These are phyloP conservation scores for Papilio xuthus DNA, from an alignment of 1,140 invertebrate species.

Conservation along the genomic window DNA sequence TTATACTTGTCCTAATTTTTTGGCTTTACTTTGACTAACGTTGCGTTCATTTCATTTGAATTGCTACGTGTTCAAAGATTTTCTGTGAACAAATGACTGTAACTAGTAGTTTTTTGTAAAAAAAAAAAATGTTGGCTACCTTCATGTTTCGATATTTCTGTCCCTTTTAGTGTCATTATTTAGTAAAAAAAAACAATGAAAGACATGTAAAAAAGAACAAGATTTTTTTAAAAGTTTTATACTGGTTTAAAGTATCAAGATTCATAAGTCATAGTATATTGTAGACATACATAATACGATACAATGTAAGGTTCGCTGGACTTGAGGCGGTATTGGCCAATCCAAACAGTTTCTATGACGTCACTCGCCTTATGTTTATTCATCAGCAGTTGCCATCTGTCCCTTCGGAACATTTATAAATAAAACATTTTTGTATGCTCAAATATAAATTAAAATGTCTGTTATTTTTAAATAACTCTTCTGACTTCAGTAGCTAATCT, in stretches of 20 bases:
- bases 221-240: not conserved
- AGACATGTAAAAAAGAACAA: too few relatives aligned
- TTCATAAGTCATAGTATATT: not conserved
- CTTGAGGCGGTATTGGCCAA: not conserved
- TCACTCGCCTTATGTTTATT: not conserved
- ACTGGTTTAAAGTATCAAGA: not conserved
- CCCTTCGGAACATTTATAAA: not conserved
- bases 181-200: too few relatives aligned
- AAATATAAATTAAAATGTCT: not conserved
- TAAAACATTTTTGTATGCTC: not conserved
- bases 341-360: not conserved
- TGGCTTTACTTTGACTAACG: too few relatives aligned
- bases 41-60: too few relatives aligned
- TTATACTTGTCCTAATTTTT: too few relatives aligned
- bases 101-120: too few relatives aligned
- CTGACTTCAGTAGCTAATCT: too few relatives aligned
- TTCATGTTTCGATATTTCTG: too few relatives aligned
- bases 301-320: constrained; percentile 5
- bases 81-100: too few relatives aligned
- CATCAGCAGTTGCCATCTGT: not conserved
- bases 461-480: not conserved
- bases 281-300: not conserved
- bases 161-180: too few relatives aligned
- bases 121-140: too few relatives aligned
- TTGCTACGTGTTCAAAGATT: too few relatives aligned